Percentiles rank a stretch among this genome's conserved stretches.
These are phyloP conservation scores for Bellardia pandia DNA, from an alignment of 2,888 invertebrate genomes.

Conservation along the genomic window DNA sequence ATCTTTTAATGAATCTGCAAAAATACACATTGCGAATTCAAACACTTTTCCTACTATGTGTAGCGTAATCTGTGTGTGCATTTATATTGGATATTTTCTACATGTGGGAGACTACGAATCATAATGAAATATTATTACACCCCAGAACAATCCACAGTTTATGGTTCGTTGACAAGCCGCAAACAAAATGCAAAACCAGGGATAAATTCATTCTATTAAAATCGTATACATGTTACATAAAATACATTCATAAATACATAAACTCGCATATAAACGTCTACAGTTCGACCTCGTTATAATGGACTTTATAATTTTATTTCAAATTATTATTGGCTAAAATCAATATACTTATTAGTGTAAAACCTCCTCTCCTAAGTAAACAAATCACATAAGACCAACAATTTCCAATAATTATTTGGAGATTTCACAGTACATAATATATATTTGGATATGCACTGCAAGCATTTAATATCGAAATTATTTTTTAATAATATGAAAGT, in stretches of 20 bases:
- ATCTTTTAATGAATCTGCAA: too few relatives aligned
- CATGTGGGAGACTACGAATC: background rate
- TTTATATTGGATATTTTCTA: background rate
- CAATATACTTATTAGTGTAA: too few relatives aligned
- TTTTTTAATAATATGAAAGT: too few relatives aligned
- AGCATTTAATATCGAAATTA: too few relatives aligned
- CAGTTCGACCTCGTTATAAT: background rate
- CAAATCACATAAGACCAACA: too few relatives aligned
- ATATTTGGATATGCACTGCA: too few relatives aligned
- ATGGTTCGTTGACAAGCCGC: constrained; percentile 63
- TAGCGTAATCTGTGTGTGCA: too few relatives aligned
- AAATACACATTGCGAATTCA: too few relatives aligned
- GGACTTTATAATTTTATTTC: background rate
- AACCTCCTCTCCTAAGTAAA: too few relatives aligned
- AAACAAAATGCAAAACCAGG: constrained; percentile 61
- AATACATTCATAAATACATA: background rate
- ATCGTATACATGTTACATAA: constrained; percentile 35
- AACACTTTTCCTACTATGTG: too few relatives aligned
- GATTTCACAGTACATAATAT: too few relatives aligned
- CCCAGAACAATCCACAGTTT: constrained; percentile 56
- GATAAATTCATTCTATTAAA: constrained; percentile 62
- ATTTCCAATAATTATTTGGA: too few relatives aligned
- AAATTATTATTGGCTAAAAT: background rate
- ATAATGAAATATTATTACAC: constrained; percentile 24
- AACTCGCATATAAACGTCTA: background rate